phyloP scores from a whole-genome alignment of 1,140 invertebrate species.

The Halictus rubicundus region DNA sequence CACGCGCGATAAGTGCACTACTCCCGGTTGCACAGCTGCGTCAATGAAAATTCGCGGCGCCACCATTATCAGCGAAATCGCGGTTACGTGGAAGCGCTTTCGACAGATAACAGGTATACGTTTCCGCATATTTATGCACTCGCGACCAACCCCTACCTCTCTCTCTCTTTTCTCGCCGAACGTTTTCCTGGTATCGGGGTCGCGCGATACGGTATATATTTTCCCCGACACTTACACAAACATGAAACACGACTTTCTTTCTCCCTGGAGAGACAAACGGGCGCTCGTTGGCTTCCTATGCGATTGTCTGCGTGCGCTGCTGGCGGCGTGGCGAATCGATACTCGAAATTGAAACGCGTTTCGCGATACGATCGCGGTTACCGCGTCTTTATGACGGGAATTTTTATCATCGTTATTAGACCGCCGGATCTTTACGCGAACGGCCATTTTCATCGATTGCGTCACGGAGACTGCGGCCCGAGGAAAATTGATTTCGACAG shows the following conservation, averaged over 20 bases:
- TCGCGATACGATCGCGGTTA: too few relatives aligned
- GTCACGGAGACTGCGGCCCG: too few relatives aligned
- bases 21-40: constrained; percentile 9
- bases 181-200: background rate
- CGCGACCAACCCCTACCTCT: background rate
- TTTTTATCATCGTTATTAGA: too few relatives aligned
- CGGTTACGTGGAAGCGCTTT: constrained; percentile 28
- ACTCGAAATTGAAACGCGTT: background rate
- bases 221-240: constrained; percentile 7
- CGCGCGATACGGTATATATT: background rate
- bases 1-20: constrained; percentile 43
- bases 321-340: constrained; percentile 16
- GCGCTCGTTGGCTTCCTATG: constrained; percentile 15
- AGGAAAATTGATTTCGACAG: too few relatives aligned
- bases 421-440: too few relatives aligned
- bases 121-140: constrained; percentile 22
- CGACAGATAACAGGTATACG: constrained; percentile 28
- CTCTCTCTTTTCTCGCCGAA: background rate
- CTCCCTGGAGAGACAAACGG: constrained; percentile 9
- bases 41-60: constrained; percentile 41
- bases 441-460: too few relatives aligned
- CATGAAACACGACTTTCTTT: constrained; percentile 23
- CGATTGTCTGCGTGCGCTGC: too few relatives aligned
- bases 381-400: too few relatives aligned
- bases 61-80: constrained; percentile 31